Base-by-base conservation (phyloP, 1,140 invertebrate species). In the Cydia fagiglandana region DNA sequence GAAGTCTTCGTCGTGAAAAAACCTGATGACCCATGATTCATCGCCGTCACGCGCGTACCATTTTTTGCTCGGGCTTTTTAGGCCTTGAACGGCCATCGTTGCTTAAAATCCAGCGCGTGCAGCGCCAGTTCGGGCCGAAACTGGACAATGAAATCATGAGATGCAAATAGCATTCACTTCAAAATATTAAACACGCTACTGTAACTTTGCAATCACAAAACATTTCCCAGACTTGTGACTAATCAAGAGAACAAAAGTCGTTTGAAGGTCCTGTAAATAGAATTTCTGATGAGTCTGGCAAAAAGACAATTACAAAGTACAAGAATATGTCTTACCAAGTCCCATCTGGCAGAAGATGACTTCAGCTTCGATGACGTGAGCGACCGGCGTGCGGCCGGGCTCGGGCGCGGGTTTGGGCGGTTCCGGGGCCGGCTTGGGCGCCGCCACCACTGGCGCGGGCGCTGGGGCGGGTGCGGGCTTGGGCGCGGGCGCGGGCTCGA, bases 291-390 rank as follows among this genome's bases (percentile, higher is more conserved):
- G 20, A 74, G 15, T 24, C 24, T 13, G 10, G 50, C 41, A 76
- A 73, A 20, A 28, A 50, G 47, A 53, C 2, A 17, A 53, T 20
- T 24, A 24, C 12, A 24, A 47, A 41, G n/a, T 53, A 56, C 56
- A 47, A 64, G 79, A 66, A 34, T 74, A 68, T 73, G 4, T 92
- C 95, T 95, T 82, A 96, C 95, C 95, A 12, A 95, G 90, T 82
- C 95, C 95, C 93, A 96, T 95, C 83, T 95, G 93, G 81, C 94
- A 94, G 88, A 95, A 95, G 76, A 95, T 95, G 75, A 95, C 94
- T 78, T 95, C 95, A 2, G 95, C 94, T 73, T 94, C 95, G 61
- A 95, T 95, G 79, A 95, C 93, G 68, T 95, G 91, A 6, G 91
- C 88, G 10, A 82, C 81, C 24, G 92, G 89, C 4, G 80, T 79